Conservation (phyloP, 2,888 invertebrate genomes). For the Drosophila maculinotata region DNA sequence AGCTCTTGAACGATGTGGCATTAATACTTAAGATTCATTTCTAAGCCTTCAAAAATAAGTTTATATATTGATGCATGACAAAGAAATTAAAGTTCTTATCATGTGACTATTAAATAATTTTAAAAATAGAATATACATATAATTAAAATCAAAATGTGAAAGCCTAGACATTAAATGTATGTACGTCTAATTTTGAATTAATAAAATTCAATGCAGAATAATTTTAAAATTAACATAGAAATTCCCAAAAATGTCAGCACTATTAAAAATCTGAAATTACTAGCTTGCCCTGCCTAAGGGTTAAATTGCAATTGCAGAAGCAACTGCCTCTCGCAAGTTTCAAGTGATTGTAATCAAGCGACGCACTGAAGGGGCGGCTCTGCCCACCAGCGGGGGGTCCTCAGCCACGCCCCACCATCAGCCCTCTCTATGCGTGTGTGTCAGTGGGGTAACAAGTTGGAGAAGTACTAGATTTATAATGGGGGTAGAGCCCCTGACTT, state of each 20-base stretch:
- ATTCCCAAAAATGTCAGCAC: no score
- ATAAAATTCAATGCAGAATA: not conserved
- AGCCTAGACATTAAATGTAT: not conserved
- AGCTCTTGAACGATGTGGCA: no score
- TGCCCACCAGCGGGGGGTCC: slow-evolving; percentile 51
- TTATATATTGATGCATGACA: no score
- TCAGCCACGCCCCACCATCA: slow-evolving; percentile 45
- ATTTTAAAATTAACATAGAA: not conserved
- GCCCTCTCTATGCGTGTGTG: slow-evolving; percentile 43
- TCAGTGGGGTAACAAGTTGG: slow-evolving; percentile 55
- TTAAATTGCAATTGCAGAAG: slow-evolving; percentile 66
- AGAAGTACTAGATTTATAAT: not conserved
- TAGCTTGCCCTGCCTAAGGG: slow-evolving; percentile 11
- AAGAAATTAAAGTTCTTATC: no score
- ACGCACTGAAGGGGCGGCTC: slow-evolving; percentile 49
- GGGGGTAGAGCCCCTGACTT: slow-evolving; percentile 10
- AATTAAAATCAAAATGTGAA: not conserved
- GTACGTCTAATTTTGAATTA: no score
- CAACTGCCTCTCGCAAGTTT: slow-evolving; percentile 52
- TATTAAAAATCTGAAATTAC: not conserved
- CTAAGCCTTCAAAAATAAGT: no score
- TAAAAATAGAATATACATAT: no score
- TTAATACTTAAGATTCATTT: no score
- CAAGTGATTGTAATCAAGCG: slow-evolving; percentile 75
- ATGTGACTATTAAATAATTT: no score